Percentiles rank a stretch among this genome's conserved stretches.
These are phyloP conservation scores for Barbus barbus DNA, from an alignment of 2,113 vertebrate species.

Conservation along the genomic window DNA sequence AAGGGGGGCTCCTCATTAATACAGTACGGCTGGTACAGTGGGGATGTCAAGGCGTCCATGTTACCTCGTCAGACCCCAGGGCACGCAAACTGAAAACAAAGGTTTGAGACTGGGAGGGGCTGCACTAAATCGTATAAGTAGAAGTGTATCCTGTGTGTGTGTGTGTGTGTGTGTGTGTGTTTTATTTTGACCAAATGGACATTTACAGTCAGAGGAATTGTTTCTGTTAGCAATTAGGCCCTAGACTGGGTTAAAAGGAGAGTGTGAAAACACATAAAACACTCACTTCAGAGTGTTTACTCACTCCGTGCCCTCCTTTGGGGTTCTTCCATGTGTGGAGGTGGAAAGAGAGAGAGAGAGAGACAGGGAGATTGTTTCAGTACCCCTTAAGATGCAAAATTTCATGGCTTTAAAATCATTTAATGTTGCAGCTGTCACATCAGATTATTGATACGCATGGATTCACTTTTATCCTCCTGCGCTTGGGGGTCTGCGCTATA, in stretches of 20 bases:
- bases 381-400: conserved; percentile 27
- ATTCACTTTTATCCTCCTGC: conserved; percentile 32
- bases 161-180: too few relatives aligned
- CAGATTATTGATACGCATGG: conserved; percentile 27
- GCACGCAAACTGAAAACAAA: conserved; percentile 37
- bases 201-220: neutral
- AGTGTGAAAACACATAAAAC: conserved; percentile 11
- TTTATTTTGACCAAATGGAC: neutral
- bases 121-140: conserved; percentile 13
- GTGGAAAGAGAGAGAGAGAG: neutral
- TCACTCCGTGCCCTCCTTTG: neutral
- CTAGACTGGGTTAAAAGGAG: neutral
- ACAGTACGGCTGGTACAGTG: conserved; percentile 31
- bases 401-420: conserved; percentile 36
- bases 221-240: too few relatives aligned
- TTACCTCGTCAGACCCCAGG: conserved; percentile 51
- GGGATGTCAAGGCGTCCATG: conserved; percentile 39
- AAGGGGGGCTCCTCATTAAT: conserved; percentile 53
- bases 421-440: conserved; percentile 39
- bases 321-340: conserved; percentile 1
- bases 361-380: conserved; percentile 18
- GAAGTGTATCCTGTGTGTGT: neutral
- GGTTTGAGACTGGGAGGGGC: conserved; percentile 1
- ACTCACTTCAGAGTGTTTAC: neutral
- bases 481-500: neutral